These are phyloP conservation scores for Opisthocomus hoazin DNA, from an alignment of 2,113 vertebrate genomes.

Conservation along the genomic window DNA sequence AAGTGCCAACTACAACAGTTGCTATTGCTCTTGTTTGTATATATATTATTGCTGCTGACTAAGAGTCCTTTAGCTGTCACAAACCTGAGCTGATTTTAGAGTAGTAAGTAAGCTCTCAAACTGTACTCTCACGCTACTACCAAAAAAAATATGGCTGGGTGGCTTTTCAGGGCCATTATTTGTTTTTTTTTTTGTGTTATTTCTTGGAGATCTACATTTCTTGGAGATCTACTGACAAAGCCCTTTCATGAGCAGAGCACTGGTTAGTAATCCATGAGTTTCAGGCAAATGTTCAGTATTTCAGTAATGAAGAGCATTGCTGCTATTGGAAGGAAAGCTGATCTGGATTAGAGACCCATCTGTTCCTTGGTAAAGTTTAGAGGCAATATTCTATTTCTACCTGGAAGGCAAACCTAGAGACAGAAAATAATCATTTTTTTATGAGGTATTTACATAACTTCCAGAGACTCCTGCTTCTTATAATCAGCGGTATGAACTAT, in stretches of 20 bases:
- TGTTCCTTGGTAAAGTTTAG: slow-evolving; percentile 46
- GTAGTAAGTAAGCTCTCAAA: neutral
- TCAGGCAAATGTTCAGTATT: neutral
- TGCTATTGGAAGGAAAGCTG: slow-evolving; percentile 12
- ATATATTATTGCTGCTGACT: neutral
- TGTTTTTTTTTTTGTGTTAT: neutral
- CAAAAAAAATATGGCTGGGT: neutral
- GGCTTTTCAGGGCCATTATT: neutral
- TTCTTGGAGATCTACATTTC: neutral
- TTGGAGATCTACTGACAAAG: neutral
- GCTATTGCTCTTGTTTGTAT: neutral
- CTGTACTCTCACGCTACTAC: neutral
- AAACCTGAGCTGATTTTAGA: neutral
- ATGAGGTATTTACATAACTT: slow-evolving; percentile 50
- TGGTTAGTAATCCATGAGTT: neutral
- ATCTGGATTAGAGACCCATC: slow-evolving; percentile 25
- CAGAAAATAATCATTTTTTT: slow-evolving; percentile 43
- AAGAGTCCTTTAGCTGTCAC: neutral
- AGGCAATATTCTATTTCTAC: slow-evolving; percentile 45
- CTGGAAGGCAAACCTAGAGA: slow-evolving; percentile 44
- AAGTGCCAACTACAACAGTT: neutral
- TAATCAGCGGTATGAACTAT: neutral
- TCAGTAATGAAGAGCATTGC: neutral
- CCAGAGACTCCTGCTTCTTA: slow-evolving; percentile 32
- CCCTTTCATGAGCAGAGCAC: neutral